Percentiles rank a stretch among this genome's conserved stretches.
Evolutionary conservation across 2,797 vertebrate genomes (phyloP).

Genomic region (Alectoris magna): DNA sequence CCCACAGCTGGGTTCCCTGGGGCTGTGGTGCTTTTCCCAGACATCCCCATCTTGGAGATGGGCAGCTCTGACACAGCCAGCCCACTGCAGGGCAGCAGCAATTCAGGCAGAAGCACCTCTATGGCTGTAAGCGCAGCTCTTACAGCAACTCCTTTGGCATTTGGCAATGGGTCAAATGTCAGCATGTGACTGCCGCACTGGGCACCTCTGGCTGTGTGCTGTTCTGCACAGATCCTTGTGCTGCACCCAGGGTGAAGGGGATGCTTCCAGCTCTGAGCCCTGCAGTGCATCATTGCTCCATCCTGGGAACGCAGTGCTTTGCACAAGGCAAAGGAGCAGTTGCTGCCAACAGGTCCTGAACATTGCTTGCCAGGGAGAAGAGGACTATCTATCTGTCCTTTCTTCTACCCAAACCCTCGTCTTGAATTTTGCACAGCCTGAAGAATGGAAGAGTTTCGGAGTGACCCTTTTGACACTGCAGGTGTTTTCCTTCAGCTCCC

Average conservation of each 20-base stretch:
- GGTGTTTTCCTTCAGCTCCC: background rate
- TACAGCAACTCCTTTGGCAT: fast-evolving
- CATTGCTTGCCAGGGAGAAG: background rate
- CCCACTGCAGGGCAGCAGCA: background rate
- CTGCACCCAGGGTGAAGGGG: fast-evolving
- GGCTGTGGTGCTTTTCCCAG: background rate
- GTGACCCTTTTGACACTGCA: background rate
- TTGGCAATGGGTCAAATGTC: background rate
- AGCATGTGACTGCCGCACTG: fast-evolving
- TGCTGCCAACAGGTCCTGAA: background rate
- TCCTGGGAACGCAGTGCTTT: background rate
- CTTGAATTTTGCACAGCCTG: background rate
- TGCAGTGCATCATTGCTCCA: background rate
- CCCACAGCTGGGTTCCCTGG: fast-evolving
- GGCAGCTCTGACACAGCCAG: background rate
- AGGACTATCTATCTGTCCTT: background rate
- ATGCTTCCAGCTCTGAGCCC: background rate
- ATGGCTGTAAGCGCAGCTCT: background rate
- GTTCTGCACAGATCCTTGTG: fast-evolving
- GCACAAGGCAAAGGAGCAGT: fast-evolving
- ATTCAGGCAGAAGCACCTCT: background rate
- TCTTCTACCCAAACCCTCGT: background rate
- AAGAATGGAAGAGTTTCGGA: background rate
- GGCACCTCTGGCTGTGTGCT: background rate
- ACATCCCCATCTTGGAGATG: background rate